Percentiles rank a stretch among this genome's conserved stretches.
These are phyloP conservation scores for Pseudochaenichthys georgianus DNA, from an alignment of 2,797 vertebrate genomes.

Conservation along the genomic window DNA sequence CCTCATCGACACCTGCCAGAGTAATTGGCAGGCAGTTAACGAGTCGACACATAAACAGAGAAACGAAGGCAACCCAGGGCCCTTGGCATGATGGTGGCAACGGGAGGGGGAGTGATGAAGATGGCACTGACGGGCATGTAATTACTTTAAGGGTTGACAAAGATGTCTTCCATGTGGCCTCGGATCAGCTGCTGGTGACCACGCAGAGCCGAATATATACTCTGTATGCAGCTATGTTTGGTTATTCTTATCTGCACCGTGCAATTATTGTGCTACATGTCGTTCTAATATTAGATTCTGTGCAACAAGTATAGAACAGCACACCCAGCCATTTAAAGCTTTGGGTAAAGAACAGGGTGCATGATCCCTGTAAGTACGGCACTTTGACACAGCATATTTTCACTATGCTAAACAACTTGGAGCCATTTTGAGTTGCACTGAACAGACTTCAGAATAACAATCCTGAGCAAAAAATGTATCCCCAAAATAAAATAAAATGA, in stretches of 20 bases:
- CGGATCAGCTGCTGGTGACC: conserved; percentile 59
- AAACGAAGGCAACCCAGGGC: conserved; percentile 72
- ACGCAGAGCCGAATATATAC: conserved; percentile 12
- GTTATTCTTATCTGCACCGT: conserved; percentile 22
- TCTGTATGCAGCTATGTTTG: conserved; percentile 18
- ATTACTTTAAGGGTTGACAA: conserved; percentile 73
- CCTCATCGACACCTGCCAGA: conserved; percentile 76
- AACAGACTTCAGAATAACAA: conserved; percentile 12
- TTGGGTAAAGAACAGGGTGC: conserved; percentile 20
- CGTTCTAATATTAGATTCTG: conserved; percentile 33
- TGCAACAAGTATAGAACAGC: background rate
- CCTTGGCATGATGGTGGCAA: conserved; percentile 51
- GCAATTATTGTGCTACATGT: conserved; percentile 34
- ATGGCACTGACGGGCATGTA: conserved; percentile 65
- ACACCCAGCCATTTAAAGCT: conserved; percentile 34
- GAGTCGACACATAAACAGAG: conserved; percentile 80
- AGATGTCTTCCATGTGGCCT: conserved; percentile 47
- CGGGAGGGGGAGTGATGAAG: conserved; percentile 42
- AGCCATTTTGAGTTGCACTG: conserved; percentile 7
- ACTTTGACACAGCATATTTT: conserved; percentile 21
- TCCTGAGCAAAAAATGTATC: too few species aligned
- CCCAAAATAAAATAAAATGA: too few species aligned
- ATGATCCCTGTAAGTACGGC: conserved; percentile 4
- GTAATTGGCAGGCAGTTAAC: conserved; percentile 89
- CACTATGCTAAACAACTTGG: conserved; percentile 7